These are phyloP conservation scores for Orthosia incerta DNA, from an alignment of 2,888 invertebrate species.

Conservation along the genomic window DNA sequence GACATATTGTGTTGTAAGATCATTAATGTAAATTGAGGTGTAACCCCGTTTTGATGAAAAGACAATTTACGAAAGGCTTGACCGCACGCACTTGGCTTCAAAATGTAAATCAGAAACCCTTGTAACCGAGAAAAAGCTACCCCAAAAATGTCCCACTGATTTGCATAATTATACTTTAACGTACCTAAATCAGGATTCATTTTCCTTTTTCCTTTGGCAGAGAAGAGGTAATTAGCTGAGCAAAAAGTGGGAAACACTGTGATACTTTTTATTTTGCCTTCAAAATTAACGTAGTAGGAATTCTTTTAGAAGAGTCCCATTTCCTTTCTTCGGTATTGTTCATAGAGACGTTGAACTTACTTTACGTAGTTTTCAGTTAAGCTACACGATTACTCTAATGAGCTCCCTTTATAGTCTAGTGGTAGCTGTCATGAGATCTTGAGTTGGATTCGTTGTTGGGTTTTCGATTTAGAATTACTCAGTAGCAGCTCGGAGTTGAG, in stretches of 20 bases:
- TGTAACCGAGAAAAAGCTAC: constrained; percentile 29
- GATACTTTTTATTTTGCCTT: constrained; percentile 6
- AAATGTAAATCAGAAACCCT: constrained; percentile 40
- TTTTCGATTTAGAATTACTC: too few species aligned
- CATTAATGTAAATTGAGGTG: constrained; percentile 3
- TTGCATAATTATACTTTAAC: constrained; percentile 50
- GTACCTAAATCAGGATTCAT: constrained; percentile 37
- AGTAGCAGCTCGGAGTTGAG: too few species aligned
- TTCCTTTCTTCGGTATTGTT: background rate
- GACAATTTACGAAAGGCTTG: constrained; percentile 20
- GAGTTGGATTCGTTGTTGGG: too few species aligned
- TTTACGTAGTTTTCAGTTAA: background rate
- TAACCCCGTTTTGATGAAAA: constrained; percentile 9
- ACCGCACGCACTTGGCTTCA: constrained; percentile 16
- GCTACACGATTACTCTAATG: too few species aligned
- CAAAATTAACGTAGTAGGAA: background rate
- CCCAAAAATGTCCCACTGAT: constrained; percentile 35
- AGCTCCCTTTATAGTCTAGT: too few species aligned
- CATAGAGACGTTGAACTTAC: background rate
- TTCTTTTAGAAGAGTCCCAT: background rate
- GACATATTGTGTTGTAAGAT: background rate
- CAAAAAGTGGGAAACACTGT: constrained; percentile 16
- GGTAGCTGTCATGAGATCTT: too few species aligned
- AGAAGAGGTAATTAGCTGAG: constrained; percentile 26
- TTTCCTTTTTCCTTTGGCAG: constrained; percentile 25